These are phyloP conservation scores for Chelonus insularis DNA, from an alignment of 1,140 invertebrate species.

Conservation along the genomic window DNA sequence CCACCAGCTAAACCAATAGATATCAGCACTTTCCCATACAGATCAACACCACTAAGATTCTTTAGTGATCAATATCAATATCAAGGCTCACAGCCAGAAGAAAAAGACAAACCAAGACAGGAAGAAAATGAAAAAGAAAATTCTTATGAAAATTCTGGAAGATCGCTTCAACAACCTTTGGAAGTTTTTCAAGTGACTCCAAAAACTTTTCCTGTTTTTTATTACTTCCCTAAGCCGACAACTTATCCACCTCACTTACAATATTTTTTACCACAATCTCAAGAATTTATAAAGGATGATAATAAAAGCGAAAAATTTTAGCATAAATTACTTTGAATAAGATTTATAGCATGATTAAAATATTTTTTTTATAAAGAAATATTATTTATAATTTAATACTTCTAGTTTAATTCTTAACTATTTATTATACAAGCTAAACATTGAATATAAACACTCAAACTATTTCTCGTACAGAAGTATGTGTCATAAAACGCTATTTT, in stretches of 20 bases:
- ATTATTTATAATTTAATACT: no score
- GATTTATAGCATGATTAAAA: no score
- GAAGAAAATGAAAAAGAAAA: neutral
- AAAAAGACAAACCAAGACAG: neutral
- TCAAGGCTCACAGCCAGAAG: neutral
- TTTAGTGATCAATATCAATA: neutral
- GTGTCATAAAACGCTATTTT: no score
- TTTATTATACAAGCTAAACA: no score
- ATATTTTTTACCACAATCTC: no score
- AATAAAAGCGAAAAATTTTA: neutral
- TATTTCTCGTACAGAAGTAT: no score
- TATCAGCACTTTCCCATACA: neutral
- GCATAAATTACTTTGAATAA: no score
- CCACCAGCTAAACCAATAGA: neutral
- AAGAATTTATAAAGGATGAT: no score
- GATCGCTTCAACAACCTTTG: neutral
- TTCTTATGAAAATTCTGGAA: neutral
- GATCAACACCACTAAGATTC: neutral
- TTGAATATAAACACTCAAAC: no score
- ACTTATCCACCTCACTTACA: no score
- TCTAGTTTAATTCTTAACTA: no score
- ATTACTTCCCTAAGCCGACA: neutral
- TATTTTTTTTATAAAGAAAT: no score
- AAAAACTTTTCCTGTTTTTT: slow-evolving; percentile 3
- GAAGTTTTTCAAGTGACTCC: neutral